Percentiles rank a stretch among this genome's conserved stretches.
Evolutionary conservation across 2,888 invertebrate species (phyloP).

Genomic region (Drosophila infuscata): DNA sequence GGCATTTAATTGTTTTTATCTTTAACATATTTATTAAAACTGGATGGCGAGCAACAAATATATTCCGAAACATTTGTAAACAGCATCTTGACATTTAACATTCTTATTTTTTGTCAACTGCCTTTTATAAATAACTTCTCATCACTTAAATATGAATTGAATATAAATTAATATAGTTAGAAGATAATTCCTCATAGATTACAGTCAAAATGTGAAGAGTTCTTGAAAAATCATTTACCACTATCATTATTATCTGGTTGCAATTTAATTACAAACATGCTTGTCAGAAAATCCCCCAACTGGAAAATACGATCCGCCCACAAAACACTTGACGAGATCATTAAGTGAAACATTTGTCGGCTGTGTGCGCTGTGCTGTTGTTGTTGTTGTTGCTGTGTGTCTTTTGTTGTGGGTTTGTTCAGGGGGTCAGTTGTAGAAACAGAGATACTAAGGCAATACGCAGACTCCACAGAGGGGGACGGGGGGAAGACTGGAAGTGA

Average conservation of each 20-base stretch:
- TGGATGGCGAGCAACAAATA: background rate
- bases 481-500: conserved; percentile 28
- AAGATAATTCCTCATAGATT: background rate
- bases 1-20: background rate
- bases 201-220: background rate
- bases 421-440: conserved; percentile 54
- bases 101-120: background rate
- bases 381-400: background rate
- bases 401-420: conserved; percentile 41
- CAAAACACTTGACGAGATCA: conserved; percentile 50
- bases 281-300: background rate
- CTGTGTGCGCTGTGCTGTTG: conserved; percentile 18
- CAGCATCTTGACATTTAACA: background rate
- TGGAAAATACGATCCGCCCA: conserved; percentile 42
- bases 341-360: conserved; percentile 63
- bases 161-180: background rate
- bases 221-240: background rate
- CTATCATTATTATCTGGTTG: conserved; percentile 1
- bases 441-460: conserved; percentile 33
- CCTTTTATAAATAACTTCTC: background rate
- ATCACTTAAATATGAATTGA: background rate
- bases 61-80: background rate
- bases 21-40: background rate
- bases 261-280: background rate
- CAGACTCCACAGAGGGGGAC: conserved; percentile 41